Evolutionary conservation across 2,888 invertebrate genomes (phyloP), one percentile per base, ranked within the genome.

Genomic region (Ormyrus nitidulus): DNA sequence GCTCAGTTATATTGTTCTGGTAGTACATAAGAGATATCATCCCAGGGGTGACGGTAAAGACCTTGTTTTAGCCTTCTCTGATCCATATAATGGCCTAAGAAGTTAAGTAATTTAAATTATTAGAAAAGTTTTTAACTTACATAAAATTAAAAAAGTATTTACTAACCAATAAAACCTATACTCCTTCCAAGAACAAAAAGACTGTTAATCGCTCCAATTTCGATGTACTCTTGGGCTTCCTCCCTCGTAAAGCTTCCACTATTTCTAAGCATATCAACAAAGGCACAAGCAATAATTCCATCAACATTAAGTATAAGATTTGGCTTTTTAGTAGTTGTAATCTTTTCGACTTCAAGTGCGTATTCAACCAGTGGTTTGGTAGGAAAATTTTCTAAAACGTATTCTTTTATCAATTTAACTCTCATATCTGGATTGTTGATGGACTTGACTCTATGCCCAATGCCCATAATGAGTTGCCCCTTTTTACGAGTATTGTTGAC

Each of bases 251-350:
- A 99, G 83, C 96, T 96, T 80, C 98, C 98, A 88, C 97, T 97
- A 90, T 98, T 95, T 56, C 98, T 93, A 84, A 99, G 93, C 92
- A 99, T 94, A 91, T 99, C 99, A 46, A 99, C 99, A 92, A 99
- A 99, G 13, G 98, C 95, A 61, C 98, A 97, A 0, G 98, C 99
- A 86, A 99, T 99, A 83, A 99, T 96, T 77, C 99, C 99, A 92
- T 99, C 99, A 34, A 99, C 99, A 91, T 99, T 99, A 82, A 99
- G 93, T 90, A 99, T 99, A 78, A 99, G 93, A 92, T 99, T 99
- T n/a, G 99, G 99, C 92, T 99, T 99, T 94, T 99, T 99, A 86
- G 98, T 96, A 3, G 98, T 99, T 34, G 99, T 99, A 88, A 99
- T 98, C 89, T 99, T 98, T 88, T 99, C 99, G 54, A 99, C 99